Conservation (phyloP, 1,140 invertebrate species). For the Trinorchestia longiramus region DNA sequence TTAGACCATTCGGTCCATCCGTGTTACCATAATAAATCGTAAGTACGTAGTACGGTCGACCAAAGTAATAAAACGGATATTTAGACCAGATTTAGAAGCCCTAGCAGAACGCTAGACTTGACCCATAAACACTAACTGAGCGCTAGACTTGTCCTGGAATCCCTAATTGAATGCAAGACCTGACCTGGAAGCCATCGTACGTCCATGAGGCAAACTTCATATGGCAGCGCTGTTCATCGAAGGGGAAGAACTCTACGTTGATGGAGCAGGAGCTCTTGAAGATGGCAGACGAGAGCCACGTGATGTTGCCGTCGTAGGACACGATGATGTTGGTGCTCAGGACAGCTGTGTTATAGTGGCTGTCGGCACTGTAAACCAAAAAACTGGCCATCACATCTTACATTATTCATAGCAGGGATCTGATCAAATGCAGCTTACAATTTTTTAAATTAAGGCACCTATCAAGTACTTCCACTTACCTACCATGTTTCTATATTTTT, state of each 20-base stretch:
- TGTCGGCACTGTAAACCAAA: conserved; percentile 68
- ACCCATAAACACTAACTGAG: not conserved
- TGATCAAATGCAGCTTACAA: no score
- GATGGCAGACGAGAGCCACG: conserved; percentile 70
- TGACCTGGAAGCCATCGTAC: conserved; percentile 73
- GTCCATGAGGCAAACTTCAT: conserved; percentile 74
- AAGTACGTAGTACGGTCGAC: no score
- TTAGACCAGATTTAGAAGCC: not conserved
- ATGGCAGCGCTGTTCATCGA: conserved; percentile 72
- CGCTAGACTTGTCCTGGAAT: not conserved
- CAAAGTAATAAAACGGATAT: no score
- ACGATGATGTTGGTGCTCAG: conserved; percentile 71
- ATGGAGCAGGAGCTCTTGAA: conserved; percentile 70
- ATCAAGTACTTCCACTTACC: no score
- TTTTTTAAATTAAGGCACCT: no score
- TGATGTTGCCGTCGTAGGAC: conserved; percentile 69
- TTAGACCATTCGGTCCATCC: not conserved
- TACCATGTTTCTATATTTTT: no score
- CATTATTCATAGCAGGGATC: not conserved
- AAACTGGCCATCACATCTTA: not conserved
- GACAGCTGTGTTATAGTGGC: conserved; percentile 70
- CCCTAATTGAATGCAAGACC: conserved; percentile 59
- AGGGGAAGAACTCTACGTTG: conserved; percentile 74
- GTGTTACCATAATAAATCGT: no score
- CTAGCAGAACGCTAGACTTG: not conserved